Evolutionary conservation across 2,797 vertebrate species (phyloP).

Genomic region (Phyllotis vaccarum): DNA sequence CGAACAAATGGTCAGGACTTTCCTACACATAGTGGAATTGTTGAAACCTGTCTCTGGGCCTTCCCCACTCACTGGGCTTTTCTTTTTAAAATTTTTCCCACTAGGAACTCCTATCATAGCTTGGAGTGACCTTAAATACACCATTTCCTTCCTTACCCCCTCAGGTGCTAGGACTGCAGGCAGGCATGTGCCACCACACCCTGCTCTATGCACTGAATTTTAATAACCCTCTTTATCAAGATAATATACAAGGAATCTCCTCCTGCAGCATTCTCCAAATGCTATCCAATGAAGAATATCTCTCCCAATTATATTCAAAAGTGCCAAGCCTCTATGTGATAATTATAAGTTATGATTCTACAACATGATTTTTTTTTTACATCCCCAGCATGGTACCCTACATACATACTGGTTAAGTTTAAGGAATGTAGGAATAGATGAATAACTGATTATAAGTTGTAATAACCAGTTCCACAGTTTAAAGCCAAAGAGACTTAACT

Average conservation of each 20-base stretch:
- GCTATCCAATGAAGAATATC: not conserved
- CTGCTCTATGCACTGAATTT: not conserved
- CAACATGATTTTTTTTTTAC: slow-evolving; percentile 1
- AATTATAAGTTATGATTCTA: not conserved
- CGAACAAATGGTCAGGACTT: not conserved
- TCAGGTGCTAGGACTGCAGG: not conserved
- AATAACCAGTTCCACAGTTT: not conserved
- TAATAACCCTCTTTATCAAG: not conserved
- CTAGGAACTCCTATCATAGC: not conserved
- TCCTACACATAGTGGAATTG: not conserved
- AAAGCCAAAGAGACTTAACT: not conserved
- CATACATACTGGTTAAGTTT: not conserved
- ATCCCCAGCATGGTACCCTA: not conserved
- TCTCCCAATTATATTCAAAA: not conserved
- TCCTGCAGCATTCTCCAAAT: not conserved
- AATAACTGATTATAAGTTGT: not conserved
- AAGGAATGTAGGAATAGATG: not conserved
- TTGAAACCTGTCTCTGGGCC: not conserved
- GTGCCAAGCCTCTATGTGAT: not conserved
- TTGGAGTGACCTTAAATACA: not conserved
- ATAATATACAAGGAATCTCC: not conserved
- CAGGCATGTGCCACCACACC: not conserved
- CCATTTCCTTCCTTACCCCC: not conserved
- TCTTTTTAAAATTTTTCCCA: not conserved
- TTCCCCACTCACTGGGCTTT: not conserved